Evolutionary conservation across 2,113 vertebrate genomes (phyloP).

Genomic region (Myodes glareolus): DNA sequence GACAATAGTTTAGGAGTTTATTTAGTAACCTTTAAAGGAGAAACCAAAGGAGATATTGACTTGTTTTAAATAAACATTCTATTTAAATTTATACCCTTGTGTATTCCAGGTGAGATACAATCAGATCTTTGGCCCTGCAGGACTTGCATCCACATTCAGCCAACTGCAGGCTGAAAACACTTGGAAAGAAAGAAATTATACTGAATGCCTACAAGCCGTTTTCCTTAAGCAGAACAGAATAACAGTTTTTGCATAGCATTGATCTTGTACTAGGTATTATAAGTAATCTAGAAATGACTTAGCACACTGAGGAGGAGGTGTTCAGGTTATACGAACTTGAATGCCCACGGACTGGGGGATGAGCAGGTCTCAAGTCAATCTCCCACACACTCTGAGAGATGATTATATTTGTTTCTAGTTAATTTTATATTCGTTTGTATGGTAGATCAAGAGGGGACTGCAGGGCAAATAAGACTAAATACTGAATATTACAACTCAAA

Average conservation of each 20-base stretch:
- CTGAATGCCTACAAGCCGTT: not conserved
- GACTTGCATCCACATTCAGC: not conserved
- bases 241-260: not conserved
- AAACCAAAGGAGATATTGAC: slow-evolving; percentile 18
- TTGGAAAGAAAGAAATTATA: not conserved
- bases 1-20: slow-evolving; percentile 5
- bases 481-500: not conserved
- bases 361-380: not conserved
- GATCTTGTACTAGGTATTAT: not conserved
- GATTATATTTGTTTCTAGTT: not conserved
- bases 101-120: not conserved
- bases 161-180: not conserved
- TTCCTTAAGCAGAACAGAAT: not conserved
- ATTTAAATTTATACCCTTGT: not conserved
- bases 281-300: not conserved
- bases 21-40: not conserved
- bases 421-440: not conserved
- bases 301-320: not conserved
- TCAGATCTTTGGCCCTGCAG: not conserved
- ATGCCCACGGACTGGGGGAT: not conserved
- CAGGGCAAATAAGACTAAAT: not conserved
- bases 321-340: not conserved
- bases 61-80: not conserved
- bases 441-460: not conserved
- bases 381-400: not conserved